Evolutionary conservation across 2,888 invertebrate species (phyloP), one percentile per base, ranked within the genome.

Genomic region (Alloplasta piceator): DNA sequence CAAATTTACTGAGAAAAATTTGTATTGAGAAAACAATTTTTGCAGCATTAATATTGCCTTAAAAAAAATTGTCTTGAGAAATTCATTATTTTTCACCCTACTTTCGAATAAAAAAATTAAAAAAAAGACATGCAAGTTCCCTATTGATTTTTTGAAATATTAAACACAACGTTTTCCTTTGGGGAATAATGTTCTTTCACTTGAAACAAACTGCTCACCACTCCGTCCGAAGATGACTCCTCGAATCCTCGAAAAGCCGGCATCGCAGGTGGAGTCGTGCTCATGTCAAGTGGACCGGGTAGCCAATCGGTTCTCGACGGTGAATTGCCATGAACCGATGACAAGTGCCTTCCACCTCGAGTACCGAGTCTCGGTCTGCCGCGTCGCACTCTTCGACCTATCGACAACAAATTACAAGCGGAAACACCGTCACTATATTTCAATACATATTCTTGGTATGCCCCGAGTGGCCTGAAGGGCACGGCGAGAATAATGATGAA

Each of bases 321-420:
- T 55, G 91, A 91, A 81, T 89, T 90, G 64, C 89, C 88, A 79
- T 90, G 92, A 79, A 87, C 85, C 38, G 90, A 89, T 43, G 89
- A 85, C 55, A 86, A 83, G 43, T 91, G 90, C 61, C 91, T 87
- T 56, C 91, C 90, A 73, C 90, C 84, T 60, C 87, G 86, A 56
- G 89, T 88, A 16, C 92, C 92, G 14, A 92, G 90, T 82, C 92
- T 90, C 80, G 92, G 92, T 83, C 92, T 90, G 85, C 92, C 92
- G 80, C 92, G 92, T 78, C 91, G 87, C 67, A 90, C 90, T 85
- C 89, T 89, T 82, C 91, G 89, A 67, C 87, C 89, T 89, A 80
- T 43, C 60, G 74, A 67, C 48, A 82, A 84, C 71, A 83, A 64
- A 68, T 26, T 26, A 26, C 1, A 26, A 26, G 26, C 26, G 26